Base-by-base conservation (phyloP, 2,888 invertebrate species). In the Sacculina carcini region DNA sequence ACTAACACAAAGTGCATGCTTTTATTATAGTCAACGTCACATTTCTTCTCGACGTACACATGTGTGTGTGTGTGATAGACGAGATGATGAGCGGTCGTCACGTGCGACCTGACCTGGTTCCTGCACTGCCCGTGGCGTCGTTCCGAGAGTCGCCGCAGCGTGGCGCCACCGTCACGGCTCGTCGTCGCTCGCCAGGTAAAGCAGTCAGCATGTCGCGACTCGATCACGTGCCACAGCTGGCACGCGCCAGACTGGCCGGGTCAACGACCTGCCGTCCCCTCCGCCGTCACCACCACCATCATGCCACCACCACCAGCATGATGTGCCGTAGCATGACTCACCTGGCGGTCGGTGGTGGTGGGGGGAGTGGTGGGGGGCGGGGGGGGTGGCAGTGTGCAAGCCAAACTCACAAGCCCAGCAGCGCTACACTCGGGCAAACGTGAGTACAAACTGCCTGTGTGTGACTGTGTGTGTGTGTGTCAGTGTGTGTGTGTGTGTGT, bases 121-220 rank as follows among this genome's bases (percentile, higher is more conserved):
- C 86, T 58, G 85, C 85, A 60, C 74, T 82, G 66, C 84, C 85
- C 60, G 76, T 72, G 59, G 73, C 76, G 55, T 70, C 77, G 61
- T 78, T 77, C 61, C 62, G 60, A 48, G 61, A 40, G 46, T 51
- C 24, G 31, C 61, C 40, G 48, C 38, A 52, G 26, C 23, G 48
- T 36, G 24, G 24, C 47, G 63, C 59, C 64, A 65, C 62, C 61
- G 63, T 59, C 65, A 67, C 57, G 23, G 50, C 54, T 31, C 51
- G 54, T 24, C 56, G 56, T 39, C 55, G 53, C 38, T 49, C 56
- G 44, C 75, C 75, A 78, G 78, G 78, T 75, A 84, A 85, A 75
- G 85, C 86, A 63, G 81, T 79, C 71, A 85, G 85, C 67, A 84
- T 86, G 86, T 81, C 85, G 64, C 78, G 86, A 61, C 76, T 87